Conservation (phyloP, 2,113 vertebrate genomes). For the Chionis minor region DNA sequence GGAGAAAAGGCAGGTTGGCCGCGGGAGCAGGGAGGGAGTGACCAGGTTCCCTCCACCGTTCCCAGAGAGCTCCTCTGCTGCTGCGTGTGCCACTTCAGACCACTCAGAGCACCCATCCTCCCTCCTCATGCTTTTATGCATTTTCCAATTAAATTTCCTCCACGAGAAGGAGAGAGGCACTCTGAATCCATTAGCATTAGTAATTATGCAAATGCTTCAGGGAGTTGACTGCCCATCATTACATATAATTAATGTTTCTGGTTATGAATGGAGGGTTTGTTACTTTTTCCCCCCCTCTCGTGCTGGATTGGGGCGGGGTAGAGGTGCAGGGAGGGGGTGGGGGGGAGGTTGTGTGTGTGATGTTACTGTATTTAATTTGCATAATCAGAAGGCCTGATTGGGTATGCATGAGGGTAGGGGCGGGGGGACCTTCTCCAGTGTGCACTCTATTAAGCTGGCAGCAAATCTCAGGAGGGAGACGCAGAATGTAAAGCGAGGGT, state of each 20-base stretch:
- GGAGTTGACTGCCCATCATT: conserved; percentile 69
- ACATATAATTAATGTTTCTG: conserved; percentile 68
- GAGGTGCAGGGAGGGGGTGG: background rate
- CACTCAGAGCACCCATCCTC: background rate
- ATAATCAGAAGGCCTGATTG: conserved; percentile 43
- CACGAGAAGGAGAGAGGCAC: conserved; percentile 37
- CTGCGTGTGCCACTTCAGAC: background rate
- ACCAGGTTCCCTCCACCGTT: background rate
- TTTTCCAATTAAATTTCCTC: conserved; percentile 67
- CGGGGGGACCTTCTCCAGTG: background rate
- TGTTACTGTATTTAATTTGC: conserved; percentile 51
- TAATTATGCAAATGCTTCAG: conserved; percentile 68
- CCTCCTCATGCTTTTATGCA: conserved; percentile 47
- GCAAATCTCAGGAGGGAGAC: background rate
- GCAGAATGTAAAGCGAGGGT: background rate
- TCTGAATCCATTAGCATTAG: conserved; percentile 63
- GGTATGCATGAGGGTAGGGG: background rate
- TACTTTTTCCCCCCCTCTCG: background rate
- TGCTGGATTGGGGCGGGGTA: background rate
- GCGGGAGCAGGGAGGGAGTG: rapidly evolving
- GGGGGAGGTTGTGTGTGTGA: background rate
- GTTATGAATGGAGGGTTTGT: conserved; percentile 55
- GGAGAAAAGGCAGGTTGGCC: background rate
- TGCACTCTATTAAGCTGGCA: background rate
- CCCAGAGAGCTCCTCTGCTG: background rate